Evolutionary conservation across 2,113 vertebrate species (phyloP).

Genomic region (Vanacampus margaritifer): DNA sequence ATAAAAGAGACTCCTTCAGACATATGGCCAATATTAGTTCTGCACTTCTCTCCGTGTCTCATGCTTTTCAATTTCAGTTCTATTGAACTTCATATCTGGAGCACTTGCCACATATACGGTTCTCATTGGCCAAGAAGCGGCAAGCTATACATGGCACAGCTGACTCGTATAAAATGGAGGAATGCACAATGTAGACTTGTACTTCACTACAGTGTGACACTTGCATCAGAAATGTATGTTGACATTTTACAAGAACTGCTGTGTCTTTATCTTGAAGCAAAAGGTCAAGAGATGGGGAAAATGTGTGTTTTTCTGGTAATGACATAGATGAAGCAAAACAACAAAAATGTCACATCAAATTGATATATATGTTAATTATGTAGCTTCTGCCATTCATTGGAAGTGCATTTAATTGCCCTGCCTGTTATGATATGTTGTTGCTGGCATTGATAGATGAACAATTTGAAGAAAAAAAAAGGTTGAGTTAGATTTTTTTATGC

Average conservation of each 20-base stretch:
- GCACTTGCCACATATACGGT: background rate
- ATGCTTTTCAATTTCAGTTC: slow-evolving; percentile 7
- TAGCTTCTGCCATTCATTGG: background rate
- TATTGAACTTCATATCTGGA: background rate
- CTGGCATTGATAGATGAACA: background rate
- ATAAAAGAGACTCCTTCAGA: slow-evolving; percentile 7
- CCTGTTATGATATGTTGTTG: background rate
- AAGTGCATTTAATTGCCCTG: background rate
- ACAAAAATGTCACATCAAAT: background rate
- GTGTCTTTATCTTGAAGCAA: background rate
- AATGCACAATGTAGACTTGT: background rate
- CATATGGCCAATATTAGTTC: background rate
- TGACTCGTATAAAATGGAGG: slow-evolving; percentile 2
- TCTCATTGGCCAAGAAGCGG: slow-evolving; percentile 10
- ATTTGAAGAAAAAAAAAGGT: too few species aligned
- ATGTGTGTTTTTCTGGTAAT: background rate
- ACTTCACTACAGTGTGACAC: background rate
- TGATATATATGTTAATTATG: background rate
- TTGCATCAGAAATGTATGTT: background rate
- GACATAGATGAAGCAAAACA: background rate
- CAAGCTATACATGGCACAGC: background rate
- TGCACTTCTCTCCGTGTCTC: background rate
- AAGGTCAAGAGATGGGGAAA: background rate
- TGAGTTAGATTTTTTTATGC: too few species aligned
- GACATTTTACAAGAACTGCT: background rate